Base-by-base conservation (phyloP, 2,113 vertebrate species). In the Bagarius yarrelli region DNA sequence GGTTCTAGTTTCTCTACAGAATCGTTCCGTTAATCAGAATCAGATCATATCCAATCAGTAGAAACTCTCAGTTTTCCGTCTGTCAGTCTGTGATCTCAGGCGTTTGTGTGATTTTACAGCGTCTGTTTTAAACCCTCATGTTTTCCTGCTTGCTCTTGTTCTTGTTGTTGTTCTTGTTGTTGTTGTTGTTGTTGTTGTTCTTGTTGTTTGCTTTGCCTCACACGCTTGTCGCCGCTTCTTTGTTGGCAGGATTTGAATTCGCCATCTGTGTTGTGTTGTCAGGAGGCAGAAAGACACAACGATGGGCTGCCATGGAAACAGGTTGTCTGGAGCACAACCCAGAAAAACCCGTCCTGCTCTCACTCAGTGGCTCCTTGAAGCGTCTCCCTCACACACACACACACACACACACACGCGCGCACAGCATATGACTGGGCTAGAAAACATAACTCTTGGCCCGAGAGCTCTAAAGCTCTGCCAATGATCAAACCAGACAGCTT, bases 221-320 rank as follows among this genome's bases (percentile, higher is more conserved):
- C 36, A 40, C 36, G 11, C 12, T 75, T 30, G 40, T 67, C 69
- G 55, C 56, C 66, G 72, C 56, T 30, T 73, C 61, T 75, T 64
- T 80, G 50, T 79, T 80, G 78, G 77, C 78, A 55, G 61, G n/a
- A 50, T 32, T 66, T 50, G 25, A 40, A 40, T 63, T 81, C 75
- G 71, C 71, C 80, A 81, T 76, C 59, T 81, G 72, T 81, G 60
- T 64, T n/a, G n/a, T n/a, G n/a, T n/a, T 81, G 71, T 81, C 80
- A 81, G 71, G 72, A 67, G 59, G 60, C 50, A 67, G 80, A 75
- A 67, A 74, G 34, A 72, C 57, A 74, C 76, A 73, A 79, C 66
- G 71, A 79, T 52, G 64, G n/a, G 50, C 44, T 79, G 60, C 76
- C 76, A 79, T 64, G 66, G 69, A 79, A 79, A 67, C 69, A 63